These are phyloP conservation scores for Temnopleurus reevesii DNA, from an alignment of 53 echinoderm and acorn worm genomes.

Conservation along the genomic window DNA sequence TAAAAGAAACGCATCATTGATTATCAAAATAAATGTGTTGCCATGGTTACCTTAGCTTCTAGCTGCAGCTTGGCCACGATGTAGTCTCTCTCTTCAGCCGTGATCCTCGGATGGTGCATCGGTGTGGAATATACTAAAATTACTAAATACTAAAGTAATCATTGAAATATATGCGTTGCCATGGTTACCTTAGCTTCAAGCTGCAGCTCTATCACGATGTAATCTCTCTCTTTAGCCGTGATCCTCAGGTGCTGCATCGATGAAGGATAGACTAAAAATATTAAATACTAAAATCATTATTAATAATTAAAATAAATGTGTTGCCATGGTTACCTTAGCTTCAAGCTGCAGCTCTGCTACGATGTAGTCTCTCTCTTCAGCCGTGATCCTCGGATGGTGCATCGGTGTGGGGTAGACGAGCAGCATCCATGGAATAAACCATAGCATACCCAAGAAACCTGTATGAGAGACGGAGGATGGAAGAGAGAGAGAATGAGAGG, in stretches of 20 bases:
- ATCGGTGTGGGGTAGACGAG: background rate
- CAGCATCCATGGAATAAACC: conserved; percentile 8
- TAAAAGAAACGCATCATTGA: no score
- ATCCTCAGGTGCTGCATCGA: background rate
- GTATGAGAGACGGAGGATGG: no score
- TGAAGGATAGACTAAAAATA: background rate
- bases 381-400: background rate
- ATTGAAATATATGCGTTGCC: no score
- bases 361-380: conserved; percentile 27
- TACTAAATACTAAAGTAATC: no score
- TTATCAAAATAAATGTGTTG: background rate
- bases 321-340: background rate
- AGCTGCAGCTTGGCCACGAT: background rate
- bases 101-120: background rate
- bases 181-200: background rate
- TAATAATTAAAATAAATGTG: no score
- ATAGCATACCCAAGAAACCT: background rate
- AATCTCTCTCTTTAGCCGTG: background rate
- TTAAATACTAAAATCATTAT: no score
- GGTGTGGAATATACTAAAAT: background rate
- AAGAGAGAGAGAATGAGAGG: no score
- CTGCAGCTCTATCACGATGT: background rate
- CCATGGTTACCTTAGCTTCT: background rate
- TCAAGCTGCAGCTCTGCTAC: background rate
- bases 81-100: conserved; percentile 9